Base-by-base conservation (phyloP, 2,797 vertebrate species). In the Pseudochirops corinnae region DNA sequence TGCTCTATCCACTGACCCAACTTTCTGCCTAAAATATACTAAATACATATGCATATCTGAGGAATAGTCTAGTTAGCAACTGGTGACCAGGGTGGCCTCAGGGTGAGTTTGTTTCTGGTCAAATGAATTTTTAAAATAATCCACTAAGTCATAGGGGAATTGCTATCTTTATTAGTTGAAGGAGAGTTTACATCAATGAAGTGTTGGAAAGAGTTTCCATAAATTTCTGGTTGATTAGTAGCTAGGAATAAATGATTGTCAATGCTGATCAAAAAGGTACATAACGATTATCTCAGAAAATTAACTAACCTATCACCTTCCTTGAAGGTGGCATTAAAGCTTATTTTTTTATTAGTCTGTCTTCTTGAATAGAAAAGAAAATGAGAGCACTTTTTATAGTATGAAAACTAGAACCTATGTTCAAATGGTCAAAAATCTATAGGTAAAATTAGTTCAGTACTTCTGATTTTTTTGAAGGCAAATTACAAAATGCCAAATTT, bases 311-410 rank as follows among this genome's bases (percentile, higher is more conserved):
- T 67, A 4, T 55, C 90, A 58, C 28, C 50, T 55, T 87, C 91
- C 74, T 55, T 93, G 93, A 95, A 46, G 53, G 92, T 92, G 92
- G 5, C 9, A 90, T 91, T 90, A 92, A 62, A 39, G 13, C 21
- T 92, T 11, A 16, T 2, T 2, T 92, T 93, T 94, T 56, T 46
- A 13, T 94, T 93, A 94, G 52, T 21, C 55, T 96, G 92, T 46
- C 52, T 33, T 90, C 94, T 94, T 95, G 67, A 94, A 92, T 94
- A 74, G 93, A 5, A 60, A 90, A 96, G 95, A 67, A 56, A 74
- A n/a, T 55, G 33, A 90, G 95, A 94, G 92, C 10, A 92, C 31
- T 92, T 96, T 94, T 92, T 28, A 2, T 29, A 26, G 46, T 50
- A 74, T 46, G 5, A 39, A 93, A 62, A 46, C 31, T 62, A 2